A percentile compares a stretch with the other conserved stretches of the same genome.
phyloP scores from a whole-genome alignment of 1,140 invertebrate genomes.

The Drosophila sturtevanti region DNA sequence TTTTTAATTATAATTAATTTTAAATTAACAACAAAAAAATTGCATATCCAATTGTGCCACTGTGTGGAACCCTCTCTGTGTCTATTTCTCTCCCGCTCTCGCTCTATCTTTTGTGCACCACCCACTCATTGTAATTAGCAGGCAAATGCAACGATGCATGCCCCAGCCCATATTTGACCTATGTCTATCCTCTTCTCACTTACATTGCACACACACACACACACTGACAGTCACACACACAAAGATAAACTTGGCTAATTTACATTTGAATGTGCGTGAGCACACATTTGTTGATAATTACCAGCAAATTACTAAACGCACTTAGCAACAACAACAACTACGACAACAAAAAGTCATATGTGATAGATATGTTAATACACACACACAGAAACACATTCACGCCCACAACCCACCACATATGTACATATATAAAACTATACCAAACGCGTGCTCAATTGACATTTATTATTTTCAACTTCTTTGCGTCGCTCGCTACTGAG shows the following conservation, averaged over 20 bases:
- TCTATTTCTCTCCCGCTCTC: background rate
- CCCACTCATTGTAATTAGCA: constrained; percentile 16
- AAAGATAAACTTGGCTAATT: constrained; percentile 43
- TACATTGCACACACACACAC: background rate
- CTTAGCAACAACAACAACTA: constrained; percentile 45
- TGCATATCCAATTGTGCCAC: background rate
- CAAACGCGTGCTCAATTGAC: constrained; percentile 60
- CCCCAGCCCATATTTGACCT: constrained; percentile 18
- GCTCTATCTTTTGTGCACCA: background rate
- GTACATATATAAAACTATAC: background rate
- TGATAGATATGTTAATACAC: constrained; percentile 14
- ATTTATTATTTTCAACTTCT: constrained; percentile 63
- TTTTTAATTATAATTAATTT: background rate
- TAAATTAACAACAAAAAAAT: background rate
- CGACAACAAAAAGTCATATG: constrained; percentile 36
- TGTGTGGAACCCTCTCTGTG: background rate
- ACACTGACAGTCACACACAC: background rate
- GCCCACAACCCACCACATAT: background rate
- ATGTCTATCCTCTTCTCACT: constrained; percentile 10
- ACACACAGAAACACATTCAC: constrained; percentile 13
- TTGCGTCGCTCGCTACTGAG: constrained; percentile 13
- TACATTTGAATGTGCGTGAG: constrained; percentile 77
- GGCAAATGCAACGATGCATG: constrained; percentile 8
- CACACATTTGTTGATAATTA: constrained; percentile 68
- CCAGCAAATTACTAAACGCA: constrained; percentile 77